These are phyloP conservation scores for Psix sp. DNA, from an alignment of 1,140 invertebrate genomes.

Conservation along the genomic window DNA sequence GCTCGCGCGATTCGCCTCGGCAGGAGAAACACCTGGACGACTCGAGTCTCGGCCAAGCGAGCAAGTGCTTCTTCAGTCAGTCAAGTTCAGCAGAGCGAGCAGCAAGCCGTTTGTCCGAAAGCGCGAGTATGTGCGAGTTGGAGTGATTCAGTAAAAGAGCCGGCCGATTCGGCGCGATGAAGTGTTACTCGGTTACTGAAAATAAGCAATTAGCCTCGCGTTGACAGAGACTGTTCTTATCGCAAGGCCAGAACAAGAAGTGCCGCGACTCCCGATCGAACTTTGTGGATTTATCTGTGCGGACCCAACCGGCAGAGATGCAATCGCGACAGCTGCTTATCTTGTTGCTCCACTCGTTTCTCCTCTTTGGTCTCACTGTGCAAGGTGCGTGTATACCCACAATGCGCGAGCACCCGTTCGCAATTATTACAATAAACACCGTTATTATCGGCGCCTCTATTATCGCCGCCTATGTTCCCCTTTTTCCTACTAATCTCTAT, in stretches of 20 bases:
- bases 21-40: conserved; percentile 69
- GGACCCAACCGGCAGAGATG: conserved; percentile 47
- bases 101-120: not conserved
- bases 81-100: conserved; percentile 59
- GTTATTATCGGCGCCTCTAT: conserved; percentile 35
- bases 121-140: conserved; percentile 1
- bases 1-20: conserved; percentile 19
- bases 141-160: no score
- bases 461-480: conserved; percentile 5
- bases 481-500: not conserved
- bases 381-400: conserved; percentile 63
- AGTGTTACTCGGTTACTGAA: not conserved
- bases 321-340: conserved; percentile 45
- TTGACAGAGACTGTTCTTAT: not conserved
- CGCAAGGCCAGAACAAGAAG: conserved; percentile 9
- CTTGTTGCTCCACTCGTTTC: conserved; percentile 42
- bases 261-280: conserved; percentile 5
- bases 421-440: conserved; percentile 43
- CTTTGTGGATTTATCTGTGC: not conserved
- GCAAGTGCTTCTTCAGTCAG: conserved; percentile 64
- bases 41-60: conserved; percentile 60
- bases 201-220: not conserved
- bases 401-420: conserved; percentile 15
- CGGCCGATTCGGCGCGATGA: not conserved
- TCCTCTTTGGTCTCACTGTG: conserved; percentile 43